These are phyloP conservation scores for Brachyptera putata DNA, from an alignment of 2,888 invertebrate genomes.

Conservation along the genomic window DNA sequence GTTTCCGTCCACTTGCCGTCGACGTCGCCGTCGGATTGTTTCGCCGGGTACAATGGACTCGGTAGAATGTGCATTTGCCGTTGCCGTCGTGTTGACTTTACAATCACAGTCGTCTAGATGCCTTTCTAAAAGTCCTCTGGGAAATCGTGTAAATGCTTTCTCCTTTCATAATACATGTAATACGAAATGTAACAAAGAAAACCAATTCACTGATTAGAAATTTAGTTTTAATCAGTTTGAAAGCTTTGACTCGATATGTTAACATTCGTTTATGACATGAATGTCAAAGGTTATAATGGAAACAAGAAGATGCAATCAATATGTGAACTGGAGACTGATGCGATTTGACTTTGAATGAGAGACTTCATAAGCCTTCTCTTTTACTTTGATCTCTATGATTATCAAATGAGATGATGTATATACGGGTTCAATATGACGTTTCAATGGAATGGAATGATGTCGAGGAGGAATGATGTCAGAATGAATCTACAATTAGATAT, in stretches of 20 bases:
- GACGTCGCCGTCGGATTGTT: background rate
- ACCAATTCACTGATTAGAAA: conserved; percentile 11
- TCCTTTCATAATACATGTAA: background rate
- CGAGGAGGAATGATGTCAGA: too few relatives aligned
- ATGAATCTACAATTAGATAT: too few relatives aligned
- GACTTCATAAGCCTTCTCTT: background rate
- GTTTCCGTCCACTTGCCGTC: background rate
- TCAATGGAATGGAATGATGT: too few relatives aligned
- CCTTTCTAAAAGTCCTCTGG: background rate
- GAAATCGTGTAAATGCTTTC: conserved; percentile 13
- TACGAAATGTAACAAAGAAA: conserved; percentile 9
- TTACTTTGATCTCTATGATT: too few relatives aligned
- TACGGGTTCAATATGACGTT: too few relatives aligned
- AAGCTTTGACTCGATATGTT: conserved; percentile 12
- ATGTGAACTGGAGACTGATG: background rate
- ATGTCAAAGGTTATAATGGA: too few relatives aligned
- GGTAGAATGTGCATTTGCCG: too few relatives aligned
- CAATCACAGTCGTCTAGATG: background rate
- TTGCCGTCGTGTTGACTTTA: too few relatives aligned
- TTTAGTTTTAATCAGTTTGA: conserved; percentile 4
- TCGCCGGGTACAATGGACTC: background rate
- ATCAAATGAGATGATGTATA: too few relatives aligned
- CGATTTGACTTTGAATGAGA: background rate
- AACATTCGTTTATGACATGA: too few relatives aligned
- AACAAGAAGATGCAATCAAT: too few relatives aligned